Evolutionary conservation across 2,797 vertebrate genomes (phyloP), one percentile per base, ranked within the genome.

Genomic region (Rachycentron canadum): DNA sequence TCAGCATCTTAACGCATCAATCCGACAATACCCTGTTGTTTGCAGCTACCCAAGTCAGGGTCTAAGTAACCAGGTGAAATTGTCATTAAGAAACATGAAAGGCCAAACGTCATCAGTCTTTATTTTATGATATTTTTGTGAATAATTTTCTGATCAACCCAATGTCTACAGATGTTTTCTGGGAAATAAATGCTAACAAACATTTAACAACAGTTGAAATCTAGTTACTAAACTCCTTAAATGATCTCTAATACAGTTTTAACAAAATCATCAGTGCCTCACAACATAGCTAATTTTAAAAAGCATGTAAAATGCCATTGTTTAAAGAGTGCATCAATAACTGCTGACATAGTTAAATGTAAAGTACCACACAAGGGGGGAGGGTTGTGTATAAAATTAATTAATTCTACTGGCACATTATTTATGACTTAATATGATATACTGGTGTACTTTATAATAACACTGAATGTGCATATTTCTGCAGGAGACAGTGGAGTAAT

Each of bases 371-470:
- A 73, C 73, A 79, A 79, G 71, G 78, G 81, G 81, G 82, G 14
- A 69, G 89, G 83, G 84, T 79, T 75, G 82, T 62, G 85, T 91
- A 92, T 92, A 93, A 90, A 94, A 94, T 94, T 94, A 93, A 94
- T 94, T 94, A 93, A 95, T 93, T 94, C 84, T 88, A 91, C 89
- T 71, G 79, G 87, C 88, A 88, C 92, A 92, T 95, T 94, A 94
- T 94, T 95, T 95, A 95, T 94, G 94, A 94, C 94, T 94, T 94
- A 94, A 94, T 93, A 93, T 95, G 94, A 95, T 94, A 94, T 94
- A 95, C 91, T 92, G 92, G 88, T 85, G 87, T 86, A 88, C 91
- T 94, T 94, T 93, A 93, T 89, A 94, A 94, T 93, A 94, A 91
- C 87, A 92, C 93, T 94, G 93, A 93, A 94, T 94, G 90, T 94